Conservation (phyloP, 2,113 vertebrate species). For the Paramisgurnus dabryanus region DNA sequence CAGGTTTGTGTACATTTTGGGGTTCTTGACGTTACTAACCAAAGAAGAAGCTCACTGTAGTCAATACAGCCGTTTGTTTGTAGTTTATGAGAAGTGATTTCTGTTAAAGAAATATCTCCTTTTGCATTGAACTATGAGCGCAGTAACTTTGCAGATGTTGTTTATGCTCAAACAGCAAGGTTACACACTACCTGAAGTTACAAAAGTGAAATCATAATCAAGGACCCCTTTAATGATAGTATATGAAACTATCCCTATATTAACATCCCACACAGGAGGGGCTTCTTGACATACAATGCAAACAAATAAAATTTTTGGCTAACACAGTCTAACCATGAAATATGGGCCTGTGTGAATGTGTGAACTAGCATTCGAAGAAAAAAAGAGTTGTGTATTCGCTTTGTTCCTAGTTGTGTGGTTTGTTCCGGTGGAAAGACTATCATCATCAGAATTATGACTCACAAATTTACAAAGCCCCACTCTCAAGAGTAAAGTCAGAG, state of each 20-base stretch:
- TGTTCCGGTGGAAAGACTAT: constrained; percentile 50
- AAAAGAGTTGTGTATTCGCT: constrained; percentile 36
- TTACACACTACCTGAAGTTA: no score
- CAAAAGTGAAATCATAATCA: no score
- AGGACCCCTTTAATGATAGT: background rate
- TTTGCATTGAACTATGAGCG: no score
- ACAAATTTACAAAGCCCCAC: constrained; percentile 48
- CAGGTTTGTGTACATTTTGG: no score
- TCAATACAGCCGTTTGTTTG: no score
- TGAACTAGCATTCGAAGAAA: constrained; percentile 3
- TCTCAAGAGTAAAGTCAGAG: constrained; percentile 41
- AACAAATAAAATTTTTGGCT: background rate
- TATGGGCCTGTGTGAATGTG: constrained; percentile 15
- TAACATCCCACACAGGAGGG: background rate
- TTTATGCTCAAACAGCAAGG: no score
- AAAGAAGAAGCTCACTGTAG: no score
- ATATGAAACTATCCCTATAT: background rate
- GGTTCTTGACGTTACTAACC: no score
- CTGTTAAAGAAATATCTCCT: no score
- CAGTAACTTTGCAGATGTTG: no score
- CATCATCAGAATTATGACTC: constrained; percentile 54
- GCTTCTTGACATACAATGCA: background rate
- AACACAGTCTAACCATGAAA: background rate
- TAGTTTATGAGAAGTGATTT: no score
- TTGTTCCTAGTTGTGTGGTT: constrained; percentile 38